phyloP scores from a whole-genome alignment of 2,888 invertebrate species.

The Epistrophe grossulariae region DNA sequence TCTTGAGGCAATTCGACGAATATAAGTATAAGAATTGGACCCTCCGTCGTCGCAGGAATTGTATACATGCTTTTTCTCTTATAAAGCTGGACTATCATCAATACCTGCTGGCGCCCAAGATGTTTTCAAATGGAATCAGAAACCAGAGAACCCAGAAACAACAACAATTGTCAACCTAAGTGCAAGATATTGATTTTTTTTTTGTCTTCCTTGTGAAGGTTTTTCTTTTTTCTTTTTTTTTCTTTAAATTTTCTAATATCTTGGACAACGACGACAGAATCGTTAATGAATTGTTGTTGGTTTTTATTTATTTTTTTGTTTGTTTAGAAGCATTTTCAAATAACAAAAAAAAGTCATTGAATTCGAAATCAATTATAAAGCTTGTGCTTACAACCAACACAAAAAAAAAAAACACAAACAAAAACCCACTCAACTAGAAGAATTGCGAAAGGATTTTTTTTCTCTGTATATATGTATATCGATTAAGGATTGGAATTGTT shows the following conservation, averaged over 20 bases:
- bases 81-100: background rate
- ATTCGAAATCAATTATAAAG: slow-evolving; percentile 33
- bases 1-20: too few species aligned
- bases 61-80: background rate
- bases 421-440: slow-evolving; percentile 20
- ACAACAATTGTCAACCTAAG: slow-evolving; percentile 23
- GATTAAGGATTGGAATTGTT: slow-evolving; percentile 10
- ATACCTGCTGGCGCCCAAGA: slow-evolving; percentile 29
- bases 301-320: background rate
- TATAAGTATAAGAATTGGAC: too few species aligned
- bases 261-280: background rate
- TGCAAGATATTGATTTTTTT: slow-evolving; percentile 23
- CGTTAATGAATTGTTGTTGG: slow-evolving; percentile 22
- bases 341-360: slow-evolving; percentile 19
- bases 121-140: slow-evolving; percentile 2
- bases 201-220: background rate
- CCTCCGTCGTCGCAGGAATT: background rate
- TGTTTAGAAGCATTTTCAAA: slow-evolving; percentile 3
- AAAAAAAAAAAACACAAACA: slow-evolving; percentile 5
- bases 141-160: background rate
- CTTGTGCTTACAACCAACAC: background rate
- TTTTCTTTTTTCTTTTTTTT: background rate
- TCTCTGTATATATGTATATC: background rate
- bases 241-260: slow-evolving; percentile 4
- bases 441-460: slow-evolving; percentile 16